Percentiles rank a stretch among this genome's conserved stretches.
phyloP scores from a whole-genome alignment of 1,140 invertebrate genomes.

The Cephus cinctus region DNA sequence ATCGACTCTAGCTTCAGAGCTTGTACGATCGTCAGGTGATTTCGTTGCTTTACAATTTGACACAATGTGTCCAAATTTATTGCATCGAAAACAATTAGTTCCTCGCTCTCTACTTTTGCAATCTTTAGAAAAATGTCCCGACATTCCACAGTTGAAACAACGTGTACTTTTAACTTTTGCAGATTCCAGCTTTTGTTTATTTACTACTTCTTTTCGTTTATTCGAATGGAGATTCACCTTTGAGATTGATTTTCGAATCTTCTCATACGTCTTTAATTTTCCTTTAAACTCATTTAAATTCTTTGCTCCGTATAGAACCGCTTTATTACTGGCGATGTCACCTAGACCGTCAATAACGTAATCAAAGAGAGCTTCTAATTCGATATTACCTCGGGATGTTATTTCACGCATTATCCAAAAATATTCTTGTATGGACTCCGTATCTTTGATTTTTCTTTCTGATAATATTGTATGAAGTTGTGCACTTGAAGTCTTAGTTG shows the following conservation, averaged over 20 bases:
- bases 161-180: neutral
- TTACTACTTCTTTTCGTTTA: neutral
- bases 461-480: constrained; percentile 22
- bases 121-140: neutral
- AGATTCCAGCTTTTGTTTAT: neutral
- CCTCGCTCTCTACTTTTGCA: neutral
- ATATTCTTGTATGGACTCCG: constrained; percentile 28
- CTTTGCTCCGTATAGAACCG: constrained; percentile 13
- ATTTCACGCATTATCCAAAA: constrained; percentile 27
- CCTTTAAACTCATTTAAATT: constrained; percentile 12
- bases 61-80: neutral
- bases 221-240: neutral
- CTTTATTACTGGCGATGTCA: constrained; percentile 12
- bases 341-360: constrained; percentile 24
- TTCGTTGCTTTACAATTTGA: neutral
- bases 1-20: neutral
- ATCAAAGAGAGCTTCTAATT: constrained; percentile 22
- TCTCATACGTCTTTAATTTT: constrained; percentile 14
- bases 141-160: constrained; percentile 7
- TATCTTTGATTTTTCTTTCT: constrained; percentile 14
- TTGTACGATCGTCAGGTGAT: neutral
- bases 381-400: constrained; percentile 17
- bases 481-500: constrained; percentile 15
- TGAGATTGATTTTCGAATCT: neutral
- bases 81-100: neutral